Evolutionary conservation across 2,797 vertebrate species (phyloP), one percentile per base, ranked within the genome.

Genomic region (Poecilia velifera): DNA sequence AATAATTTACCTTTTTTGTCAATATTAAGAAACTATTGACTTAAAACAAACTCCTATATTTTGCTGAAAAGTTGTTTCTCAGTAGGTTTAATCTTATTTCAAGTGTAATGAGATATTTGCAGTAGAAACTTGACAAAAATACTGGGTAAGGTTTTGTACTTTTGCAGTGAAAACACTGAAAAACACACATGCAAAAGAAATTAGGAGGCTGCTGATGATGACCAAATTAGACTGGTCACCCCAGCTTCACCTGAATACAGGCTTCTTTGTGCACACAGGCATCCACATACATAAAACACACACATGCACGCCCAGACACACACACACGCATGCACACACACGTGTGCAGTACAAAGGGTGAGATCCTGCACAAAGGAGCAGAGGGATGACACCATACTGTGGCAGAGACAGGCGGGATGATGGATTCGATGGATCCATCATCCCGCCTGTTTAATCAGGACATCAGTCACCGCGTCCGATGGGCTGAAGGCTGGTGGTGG

Each of bases 351-450:
- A 87, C 81, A 89, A 90, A 88, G 86, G 72, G 31, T 72, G 79
- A 77, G 71, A 84, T 86, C 80, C 51, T 62, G 72, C 85, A 82
- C 78, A 93, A 93, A 89, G 68, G 82, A 80, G 76, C 25, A 28
- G 64, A 80, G 84, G 83, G 86, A 88, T 81, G 87, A 85, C 68
- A 18, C 88, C 94, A 92, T 81, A 86, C 94, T 93, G 94, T 87
- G 94, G 78, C 28, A 36, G 25, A 49, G 94, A 94, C 95, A 93
- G 90, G 68, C 47, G 1, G 82, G 72, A 82, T 96, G 95, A 96
- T 95, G 92, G 94, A 96, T 95, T 89, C 89, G 85, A 91, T 83
- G 81, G 89, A 96, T 96, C 94, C 92, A 95, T 96, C 95, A 96
- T 79, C 79, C 78, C 76, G 84, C 84, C 87, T 72, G 83, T 92